Base-by-base conservation (phyloP, 2,888 invertebrate genomes). In the Platycheirus rosarum region DNA sequence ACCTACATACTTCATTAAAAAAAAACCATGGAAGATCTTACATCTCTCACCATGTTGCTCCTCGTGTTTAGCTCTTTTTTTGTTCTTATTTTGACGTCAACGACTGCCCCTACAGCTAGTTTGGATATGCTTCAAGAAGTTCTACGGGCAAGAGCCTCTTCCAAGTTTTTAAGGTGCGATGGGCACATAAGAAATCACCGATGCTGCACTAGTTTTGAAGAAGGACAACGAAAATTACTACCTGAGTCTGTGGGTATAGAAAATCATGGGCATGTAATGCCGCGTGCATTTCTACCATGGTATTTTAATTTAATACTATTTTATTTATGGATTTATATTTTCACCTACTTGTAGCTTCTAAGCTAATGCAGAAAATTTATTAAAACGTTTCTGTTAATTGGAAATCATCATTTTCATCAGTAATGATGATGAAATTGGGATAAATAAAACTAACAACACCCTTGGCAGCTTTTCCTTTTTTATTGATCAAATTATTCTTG, bases 81-180 rank as follows among this genome's bases (percentile, higher is more conserved):
- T 8, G 29, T 37, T 60, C 11, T 35, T 35, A 23, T 42, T 74
- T 66, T 48, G 20, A 62, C 74, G 60, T 73, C 62, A 71, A 60
- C 49, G 68, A 20, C 35, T 66, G 60, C 53, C 51, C 49, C 73
- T 57, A 6, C 18, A 62, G 62, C 9, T 14, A 5, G 16, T 57
- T 73, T 37, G 66, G 80, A 66, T 76, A 76, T 76, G 80, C 70
- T 80, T 76, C 70, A 70, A 60, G 66, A 40, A 80, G 48, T 71
- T 80, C 40, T 60, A 32, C 49, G 53, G 46, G 29, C 51, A 71
- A 71, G 44, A 63, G 63, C 44, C 53, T 66, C 37, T 40, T 14
- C 1, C 8, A 44, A 7, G 16, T 53, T 40, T 68, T 68, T 63
- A 79, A 79, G 78, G 78, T 79, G 68, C 78, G 60, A 60, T 68